Percentiles rank a stretch among this genome's conserved stretches.
Evolutionary conservation across 2,888 invertebrate species (phyloP).

Genomic region (Habroteleia sp.): DNA sequence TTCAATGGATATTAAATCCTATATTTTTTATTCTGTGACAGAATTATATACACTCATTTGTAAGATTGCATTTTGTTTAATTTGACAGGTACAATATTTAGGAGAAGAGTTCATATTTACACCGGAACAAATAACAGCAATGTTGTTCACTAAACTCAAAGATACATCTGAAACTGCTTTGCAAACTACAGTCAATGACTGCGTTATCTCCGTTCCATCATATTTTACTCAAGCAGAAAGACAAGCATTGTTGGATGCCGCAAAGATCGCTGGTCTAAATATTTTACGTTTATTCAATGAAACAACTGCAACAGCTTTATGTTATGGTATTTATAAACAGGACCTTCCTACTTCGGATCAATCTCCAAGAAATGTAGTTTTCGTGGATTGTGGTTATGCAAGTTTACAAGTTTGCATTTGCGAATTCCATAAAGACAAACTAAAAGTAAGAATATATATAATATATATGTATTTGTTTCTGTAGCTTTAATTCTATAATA

Average conservation of each 20-base stretch:
- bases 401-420: slow-evolving; percentile 94
- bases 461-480: too few species aligned
- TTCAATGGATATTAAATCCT: too few species aligned
- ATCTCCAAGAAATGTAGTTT: slow-evolving; percentile 94
- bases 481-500: too few species aligned
- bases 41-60: too few species aligned
- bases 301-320: slow-evolving; percentile 96
- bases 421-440: slow-evolving; percentile 97
- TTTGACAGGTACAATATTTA: slow-evolving; percentile 91
- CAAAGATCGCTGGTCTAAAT: slow-evolving; percentile 95
- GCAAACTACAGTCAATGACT: slow-evolving; percentile 95
- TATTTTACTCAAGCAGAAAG: slow-evolving; percentile 98
- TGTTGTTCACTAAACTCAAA: slow-evolving; percentile 98
- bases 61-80: too few species aligned
- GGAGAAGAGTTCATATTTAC: slow-evolving; percentile 92
- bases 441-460: slow-evolving; percentile 84
- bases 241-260: slow-evolving; percentile 94
- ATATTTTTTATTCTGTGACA: too few species aligned
- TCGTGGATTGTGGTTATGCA: slow-evolving; percentile 98
- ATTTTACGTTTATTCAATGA: slow-evolving; percentile 97
- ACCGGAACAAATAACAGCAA: slow-evolving; percentile 97
- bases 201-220: slow-evolving; percentile 96
- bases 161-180: slow-evolving; percentile 93
- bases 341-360: slow-evolving; percentile 95
- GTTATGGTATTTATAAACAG: slow-evolving; percentile 99